A percentile compares a stretch with the other conserved stretches of the same genome.
These are phyloP conservation scores for Galaxias olidus DNA, from an alignment of 2,797 vertebrate genomes.

Conservation along the genomic window DNA sequence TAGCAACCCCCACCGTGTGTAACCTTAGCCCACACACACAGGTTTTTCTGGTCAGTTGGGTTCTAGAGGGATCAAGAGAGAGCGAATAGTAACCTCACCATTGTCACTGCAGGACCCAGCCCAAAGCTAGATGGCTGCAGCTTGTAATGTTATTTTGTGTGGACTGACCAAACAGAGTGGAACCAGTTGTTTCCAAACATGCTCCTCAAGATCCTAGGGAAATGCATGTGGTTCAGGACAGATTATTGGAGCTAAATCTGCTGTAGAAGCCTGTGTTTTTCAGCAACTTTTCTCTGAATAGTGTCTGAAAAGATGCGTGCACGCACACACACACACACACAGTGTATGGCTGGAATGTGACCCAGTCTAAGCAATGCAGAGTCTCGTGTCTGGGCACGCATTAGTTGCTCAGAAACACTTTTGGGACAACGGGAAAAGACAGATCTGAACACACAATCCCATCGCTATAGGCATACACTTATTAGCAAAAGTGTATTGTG, in stretches of 20 bases:
- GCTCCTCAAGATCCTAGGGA: no score
- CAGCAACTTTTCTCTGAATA: no score
- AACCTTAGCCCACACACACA: conserved; percentile 47
- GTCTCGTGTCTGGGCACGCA: conserved; percentile 63
- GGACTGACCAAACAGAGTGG: no score
- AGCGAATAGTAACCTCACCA: no score
- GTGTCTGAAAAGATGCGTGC: neutral
- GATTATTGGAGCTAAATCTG: no score
- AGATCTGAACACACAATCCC: neutral
- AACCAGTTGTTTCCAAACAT: no score
- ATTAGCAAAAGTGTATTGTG: conserved; percentile 22
- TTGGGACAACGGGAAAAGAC: conserved; percentile 33
- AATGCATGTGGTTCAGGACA: no score
- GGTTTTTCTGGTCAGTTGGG: conserved; percentile 67
- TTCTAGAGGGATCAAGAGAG: conserved; percentile 58
- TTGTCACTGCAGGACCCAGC: no score
- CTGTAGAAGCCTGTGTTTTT: no score
- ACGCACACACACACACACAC: conserved; percentile 27
- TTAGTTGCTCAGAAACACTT: conserved; percentile 36
- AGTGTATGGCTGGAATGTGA: conserved; percentile 54
- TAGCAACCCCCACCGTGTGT: conserved; percentile 49
- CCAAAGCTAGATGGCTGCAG: no score
- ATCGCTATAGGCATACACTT: conserved; percentile 1
- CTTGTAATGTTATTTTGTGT: no score
- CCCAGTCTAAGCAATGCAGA: conserved; percentile 31